Base-by-base conservation (phyloP, 2,797 vertebrate genomes). In the Decapterus maruadsi region DNA sequence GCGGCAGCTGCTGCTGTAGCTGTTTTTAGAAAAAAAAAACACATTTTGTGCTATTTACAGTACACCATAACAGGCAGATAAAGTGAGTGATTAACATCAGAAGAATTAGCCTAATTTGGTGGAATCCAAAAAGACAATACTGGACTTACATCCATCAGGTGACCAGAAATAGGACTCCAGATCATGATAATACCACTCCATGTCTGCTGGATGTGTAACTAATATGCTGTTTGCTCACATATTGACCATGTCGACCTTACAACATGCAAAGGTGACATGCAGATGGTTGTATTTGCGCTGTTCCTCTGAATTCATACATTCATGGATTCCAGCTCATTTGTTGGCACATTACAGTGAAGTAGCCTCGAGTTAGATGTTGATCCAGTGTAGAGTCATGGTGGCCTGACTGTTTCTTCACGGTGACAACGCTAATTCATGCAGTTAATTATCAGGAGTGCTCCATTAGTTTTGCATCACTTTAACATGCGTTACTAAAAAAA, bases 1-100 rank as follows among this genome's bases (percentile, higher is more conserved):
- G 76, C 45, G 53, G 12, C 42, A 84, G 76, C 53, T 48, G 60
- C 34, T 8, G 34, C 31, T 34, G 51, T 70, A 56, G 68, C 54
- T 74, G 31, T 56, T 81, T 62, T 57, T n/a, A 43, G 64, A 34
- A 34, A 34, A 34, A n/a, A 77, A 51, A 66, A 26, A 22, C 13
- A 7, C 6, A 22, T 2, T 20, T 20, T 6, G 51, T 31, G 13
- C 26, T 29, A 55, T 16, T 55, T 31, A 6, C n/a, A n/a, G n/a
- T n/a, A n/a, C 60, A 51, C 51, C 38, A 71, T 42, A 29, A 57
- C 19, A 54, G 58, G 43, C 46, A 61, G 40, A 62, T 40, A 17
- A 60, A 43, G 38, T 62, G 9, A 40, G 57, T 34, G 11, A 73
- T 36, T 42, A 13, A 9, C n/a, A 20, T 26, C 16, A 22, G 16